A percentile compares a stretch with the other conserved stretches of the same genome.
Evolutionary conservation across 2,113 vertebrate species (phyloP).

Genomic region (Clarias gariepinus): DNA sequence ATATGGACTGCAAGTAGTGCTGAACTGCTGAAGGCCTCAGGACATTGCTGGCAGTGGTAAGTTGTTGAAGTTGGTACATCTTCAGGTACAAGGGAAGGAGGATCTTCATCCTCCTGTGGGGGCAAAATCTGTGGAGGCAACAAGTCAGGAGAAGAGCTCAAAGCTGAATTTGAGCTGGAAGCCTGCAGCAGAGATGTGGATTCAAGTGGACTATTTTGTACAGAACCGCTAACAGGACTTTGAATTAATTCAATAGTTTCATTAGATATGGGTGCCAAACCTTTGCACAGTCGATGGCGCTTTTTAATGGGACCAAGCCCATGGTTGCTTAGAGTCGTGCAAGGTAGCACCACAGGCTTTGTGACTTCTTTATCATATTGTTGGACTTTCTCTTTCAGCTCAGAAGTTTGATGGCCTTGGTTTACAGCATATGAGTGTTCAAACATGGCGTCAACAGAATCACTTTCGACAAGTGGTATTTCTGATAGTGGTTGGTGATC

Average conservation of each 20-base stretch:
- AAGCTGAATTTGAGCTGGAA: conserved; percentile 56
- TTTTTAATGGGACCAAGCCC: conserved; percentile 75
- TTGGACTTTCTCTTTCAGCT: conserved; percentile 59
- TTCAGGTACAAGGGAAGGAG: conserved; percentile 69
- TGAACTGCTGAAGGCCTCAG: conserved; percentile 82
- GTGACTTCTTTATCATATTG: conserved; percentile 56
- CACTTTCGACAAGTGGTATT: conserved; percentile 69
- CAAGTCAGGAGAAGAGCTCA: conserved; percentile 43
- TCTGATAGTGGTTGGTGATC: conserved; percentile 68
- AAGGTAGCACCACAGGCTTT: conserved; percentile 56
- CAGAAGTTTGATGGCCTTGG: conserved; percentile 57
- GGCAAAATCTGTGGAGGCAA: conserved; percentile 50
- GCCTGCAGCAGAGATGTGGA: conserved; percentile 56
- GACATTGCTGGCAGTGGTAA: conserved; percentile 80
- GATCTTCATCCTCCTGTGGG: conserved; percentile 64
- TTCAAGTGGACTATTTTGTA: conserved; percentile 43
- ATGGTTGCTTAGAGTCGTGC: conserved; percentile 63
- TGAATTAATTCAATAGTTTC: conserved; percentile 53
- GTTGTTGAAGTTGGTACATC: conserved; percentile 64
- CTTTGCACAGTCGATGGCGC: conserved; percentile 67
- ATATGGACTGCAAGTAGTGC: conserved; percentile 77
- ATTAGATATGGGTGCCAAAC: conserved; percentile 50
- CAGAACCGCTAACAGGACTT: conserved; percentile 45
- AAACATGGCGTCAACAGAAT: conserved; percentile 81
- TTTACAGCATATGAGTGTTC: conserved; percentile 94